Evolutionary conservation across 2,113 vertebrate species (phyloP).

Genomic region (Quiscalus mexicanus): DNA sequence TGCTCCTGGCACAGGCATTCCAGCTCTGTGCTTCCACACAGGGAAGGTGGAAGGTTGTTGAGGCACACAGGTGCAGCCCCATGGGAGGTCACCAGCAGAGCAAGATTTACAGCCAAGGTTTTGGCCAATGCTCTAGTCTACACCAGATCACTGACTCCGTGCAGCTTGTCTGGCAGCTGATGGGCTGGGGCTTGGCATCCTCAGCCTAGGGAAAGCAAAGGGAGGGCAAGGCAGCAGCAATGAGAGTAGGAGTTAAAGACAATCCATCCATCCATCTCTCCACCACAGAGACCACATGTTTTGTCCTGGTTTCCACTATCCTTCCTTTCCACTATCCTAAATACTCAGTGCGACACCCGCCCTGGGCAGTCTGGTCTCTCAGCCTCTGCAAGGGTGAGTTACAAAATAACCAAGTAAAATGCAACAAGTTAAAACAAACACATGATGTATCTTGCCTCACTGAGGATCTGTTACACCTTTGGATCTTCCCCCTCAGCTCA

Average conservation of each 20-base stretch:
- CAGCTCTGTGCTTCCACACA: neutral
- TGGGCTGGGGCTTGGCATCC: neutral
- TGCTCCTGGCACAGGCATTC: accelerated
- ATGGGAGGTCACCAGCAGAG: accelerated
- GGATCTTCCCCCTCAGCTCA: neutral
- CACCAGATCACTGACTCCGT: neutral
- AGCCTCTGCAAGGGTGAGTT: neutral
- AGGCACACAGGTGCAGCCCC: neutral
- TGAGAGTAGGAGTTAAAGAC: neutral
- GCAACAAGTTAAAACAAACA: neutral
- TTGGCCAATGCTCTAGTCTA: neutral
- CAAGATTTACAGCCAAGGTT: neutral
- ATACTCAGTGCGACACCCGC: accelerated
- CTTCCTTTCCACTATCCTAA: too few relatives aligned
- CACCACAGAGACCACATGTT: neutral
- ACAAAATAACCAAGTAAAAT: neutral
- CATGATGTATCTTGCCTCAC: accelerated
- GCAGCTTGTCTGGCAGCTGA: neutral
- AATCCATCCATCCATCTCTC: neutral
- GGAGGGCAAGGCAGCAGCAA: neutral
- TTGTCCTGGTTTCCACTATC: neutral
- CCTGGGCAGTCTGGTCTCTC: accelerated
- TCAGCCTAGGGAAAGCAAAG: neutral
- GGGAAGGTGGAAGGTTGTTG: neutral
- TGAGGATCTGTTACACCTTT: neutral